Evolutionary conservation across 2,113 vertebrate species (phyloP).

Genomic region (Brienomyrus brachyistius): DNA sequence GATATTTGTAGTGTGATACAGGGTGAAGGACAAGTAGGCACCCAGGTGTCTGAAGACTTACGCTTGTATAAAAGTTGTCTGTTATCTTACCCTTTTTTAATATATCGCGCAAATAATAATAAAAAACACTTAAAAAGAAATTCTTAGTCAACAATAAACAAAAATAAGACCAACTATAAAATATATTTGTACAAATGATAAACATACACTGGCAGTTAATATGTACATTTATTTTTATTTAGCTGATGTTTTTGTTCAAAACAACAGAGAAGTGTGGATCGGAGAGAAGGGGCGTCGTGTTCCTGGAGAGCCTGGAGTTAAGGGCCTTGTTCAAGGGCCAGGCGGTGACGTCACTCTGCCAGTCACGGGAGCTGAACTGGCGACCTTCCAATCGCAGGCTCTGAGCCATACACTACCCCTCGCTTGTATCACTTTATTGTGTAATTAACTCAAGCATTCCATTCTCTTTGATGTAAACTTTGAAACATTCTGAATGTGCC

Average conservation of each 20-base stretch:
- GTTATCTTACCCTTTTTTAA: neutral
- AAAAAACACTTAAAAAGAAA: neutral
- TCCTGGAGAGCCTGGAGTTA: neutral
- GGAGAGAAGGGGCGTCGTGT: neutral
- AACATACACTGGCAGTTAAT: neutral
- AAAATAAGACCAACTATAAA: neutral
- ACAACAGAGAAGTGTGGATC: neutral
- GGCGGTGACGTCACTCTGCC: neutral
- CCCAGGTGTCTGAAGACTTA: neutral
- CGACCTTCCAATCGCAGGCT: neutral
- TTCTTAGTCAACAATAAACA: neutral
- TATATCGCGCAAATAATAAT: neutral
- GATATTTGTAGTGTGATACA: neutral
- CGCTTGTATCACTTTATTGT: neutral
- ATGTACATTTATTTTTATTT: neutral
- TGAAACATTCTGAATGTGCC: neutral
- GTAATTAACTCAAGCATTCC: neutral
- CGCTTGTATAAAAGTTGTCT: neutral
- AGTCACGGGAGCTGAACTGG: neutral
- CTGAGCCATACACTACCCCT: neutral
- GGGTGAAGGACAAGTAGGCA: neutral
- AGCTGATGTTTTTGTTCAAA: neutral
- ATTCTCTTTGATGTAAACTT: neutral
- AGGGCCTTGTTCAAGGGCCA: neutral
- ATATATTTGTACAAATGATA: neutral